Evolutionary conservation across 1,140 invertebrate species (phyloP).

Genomic region (Oryzaephilus surinamensis): DNA sequence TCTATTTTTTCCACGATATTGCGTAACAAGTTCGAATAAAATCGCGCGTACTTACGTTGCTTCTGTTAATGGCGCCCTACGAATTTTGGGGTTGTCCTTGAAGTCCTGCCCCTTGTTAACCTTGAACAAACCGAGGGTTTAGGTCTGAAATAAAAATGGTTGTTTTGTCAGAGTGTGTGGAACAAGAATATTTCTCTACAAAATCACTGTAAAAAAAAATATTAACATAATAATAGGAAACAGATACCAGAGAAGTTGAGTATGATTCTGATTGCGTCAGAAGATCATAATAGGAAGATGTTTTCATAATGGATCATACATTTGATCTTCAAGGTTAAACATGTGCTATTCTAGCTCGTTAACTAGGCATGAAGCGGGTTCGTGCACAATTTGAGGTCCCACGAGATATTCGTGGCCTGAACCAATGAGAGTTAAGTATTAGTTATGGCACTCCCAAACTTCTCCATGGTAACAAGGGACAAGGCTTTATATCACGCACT

Average conservation of each 20-base stretch:
- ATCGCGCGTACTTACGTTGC: too few species aligned
- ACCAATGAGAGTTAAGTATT: slow-evolving; percentile 15
- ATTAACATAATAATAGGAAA: too few species aligned
- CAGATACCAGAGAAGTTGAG: too few species aligned
- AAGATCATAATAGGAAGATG: slow-evolving; percentile 6
- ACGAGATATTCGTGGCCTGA: slow-evolving; percentile 9
- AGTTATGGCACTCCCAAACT: slow-evolving; percentile 19
- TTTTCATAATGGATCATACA: slow-evolving; percentile 11
- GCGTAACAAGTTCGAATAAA: too few species aligned
- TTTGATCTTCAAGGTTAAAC: slow-evolving; percentile 8
- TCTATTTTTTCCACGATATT: too few species aligned
- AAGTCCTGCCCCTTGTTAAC: slow-evolving; percentile 5
- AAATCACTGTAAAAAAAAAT: too few species aligned
- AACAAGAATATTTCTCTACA: too few species aligned
- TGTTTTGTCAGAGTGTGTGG: too few species aligned
- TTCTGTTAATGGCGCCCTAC: too few species aligned
- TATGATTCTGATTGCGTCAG: too few species aligned
- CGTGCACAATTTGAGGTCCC: slow-evolving; percentile 13
- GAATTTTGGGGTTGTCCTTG: too few species aligned
- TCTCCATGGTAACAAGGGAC: slow-evolving; percentile 19
- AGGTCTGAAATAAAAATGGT: too few species aligned
- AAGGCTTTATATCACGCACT: slow-evolving; percentile 16
- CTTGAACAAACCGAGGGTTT: slow-evolving; percentile 7
- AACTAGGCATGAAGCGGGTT: slow-evolving; percentile 10
- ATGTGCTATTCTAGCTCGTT: slow-evolving; percentile 7